These are phyloP conservation scores for Bimastos eiseni DNA, from an alignment of 2,888 invertebrate species.

Conservation along the genomic window DNA sequence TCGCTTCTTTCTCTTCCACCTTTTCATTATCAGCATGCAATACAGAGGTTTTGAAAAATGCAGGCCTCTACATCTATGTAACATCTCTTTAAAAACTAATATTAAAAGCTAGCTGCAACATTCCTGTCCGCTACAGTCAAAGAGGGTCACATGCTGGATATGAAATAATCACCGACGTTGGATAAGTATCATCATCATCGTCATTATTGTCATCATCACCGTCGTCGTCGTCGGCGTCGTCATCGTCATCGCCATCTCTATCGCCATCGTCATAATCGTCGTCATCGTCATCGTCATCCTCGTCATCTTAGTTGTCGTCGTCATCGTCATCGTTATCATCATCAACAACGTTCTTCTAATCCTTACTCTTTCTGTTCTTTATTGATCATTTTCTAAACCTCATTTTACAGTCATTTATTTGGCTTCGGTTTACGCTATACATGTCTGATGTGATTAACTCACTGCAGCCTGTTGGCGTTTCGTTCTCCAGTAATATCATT, in stretches of 20 bases:
- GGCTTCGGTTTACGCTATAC: neutral
- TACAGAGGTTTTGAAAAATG: no score
- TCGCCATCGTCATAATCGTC: no score
- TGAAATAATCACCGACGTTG: neutral
- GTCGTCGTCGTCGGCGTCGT: neutral
- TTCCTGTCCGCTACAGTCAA: no score
- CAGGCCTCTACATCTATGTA: no score
- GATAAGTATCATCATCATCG: neutral
- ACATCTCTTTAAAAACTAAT: no score
- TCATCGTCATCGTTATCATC: neutral
- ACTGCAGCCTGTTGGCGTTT: neutral
- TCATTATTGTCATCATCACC: neutral
- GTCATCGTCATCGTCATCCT: neutral
- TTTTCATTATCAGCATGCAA: neutral
- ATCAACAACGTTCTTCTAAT: neutral
- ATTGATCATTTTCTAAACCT: neutral
- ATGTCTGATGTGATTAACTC: neutral
- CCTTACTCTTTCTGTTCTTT: neutral
- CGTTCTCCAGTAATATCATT: neutral
- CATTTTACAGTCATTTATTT: neutral
- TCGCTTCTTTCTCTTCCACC: neutral
- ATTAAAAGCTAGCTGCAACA: no score
- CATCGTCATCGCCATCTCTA: neutral
- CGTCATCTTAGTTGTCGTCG: neutral
- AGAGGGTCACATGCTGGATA: no score